A percentile compares a stretch with the other conserved stretches of the same genome.
phyloP scores from a whole-genome alignment of 2,888 invertebrate species.

The Zygogramma bicolorata region DNA sequence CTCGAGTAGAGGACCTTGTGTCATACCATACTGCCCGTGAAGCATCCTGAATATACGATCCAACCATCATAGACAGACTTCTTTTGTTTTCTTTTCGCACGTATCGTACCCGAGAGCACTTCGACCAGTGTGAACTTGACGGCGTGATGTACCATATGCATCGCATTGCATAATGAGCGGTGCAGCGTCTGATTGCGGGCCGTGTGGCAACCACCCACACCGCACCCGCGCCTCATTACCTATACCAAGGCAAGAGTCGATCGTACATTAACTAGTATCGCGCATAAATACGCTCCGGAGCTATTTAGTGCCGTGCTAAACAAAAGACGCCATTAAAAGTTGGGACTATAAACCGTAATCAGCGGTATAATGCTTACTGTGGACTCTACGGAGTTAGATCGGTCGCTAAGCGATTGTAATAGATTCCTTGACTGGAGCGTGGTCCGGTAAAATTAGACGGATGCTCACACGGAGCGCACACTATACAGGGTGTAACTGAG shows the following conservation, averaged over 20 bases:
- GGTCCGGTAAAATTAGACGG: neutral
- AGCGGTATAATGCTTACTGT: constrained; percentile 54
- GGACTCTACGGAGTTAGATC: constrained; percentile 16
- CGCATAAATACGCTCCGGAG: constrained; percentile 61
- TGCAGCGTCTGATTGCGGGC: constrained; percentile 40
- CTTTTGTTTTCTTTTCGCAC: neutral
- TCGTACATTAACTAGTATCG: constrained; percentile 59
- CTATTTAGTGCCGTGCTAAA: constrained; percentile 63
- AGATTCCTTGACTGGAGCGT: neutral
- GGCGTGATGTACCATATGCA: constrained; percentile 9
- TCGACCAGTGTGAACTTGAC: constrained; percentile 3
- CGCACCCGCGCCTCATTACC: constrained; percentile 61
- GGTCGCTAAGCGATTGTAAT: neutral
- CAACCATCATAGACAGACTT: neutral
- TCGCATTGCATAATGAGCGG: constrained; percentile 16
- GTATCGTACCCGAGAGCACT: neutral
- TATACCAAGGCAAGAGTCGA: constrained; percentile 53
- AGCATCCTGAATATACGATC: no score
- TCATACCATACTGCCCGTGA: no score
- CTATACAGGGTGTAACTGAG: no score
- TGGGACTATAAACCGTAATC: constrained; percentile 62
- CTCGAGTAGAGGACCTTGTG: no score
- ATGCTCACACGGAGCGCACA: no score
- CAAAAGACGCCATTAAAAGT: constrained; percentile 64
- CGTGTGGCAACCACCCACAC: constrained; percentile 58